phyloP scores from a whole-genome alignment of 2,888 invertebrate species.

The Drosophila austrosaltans region DNA sequence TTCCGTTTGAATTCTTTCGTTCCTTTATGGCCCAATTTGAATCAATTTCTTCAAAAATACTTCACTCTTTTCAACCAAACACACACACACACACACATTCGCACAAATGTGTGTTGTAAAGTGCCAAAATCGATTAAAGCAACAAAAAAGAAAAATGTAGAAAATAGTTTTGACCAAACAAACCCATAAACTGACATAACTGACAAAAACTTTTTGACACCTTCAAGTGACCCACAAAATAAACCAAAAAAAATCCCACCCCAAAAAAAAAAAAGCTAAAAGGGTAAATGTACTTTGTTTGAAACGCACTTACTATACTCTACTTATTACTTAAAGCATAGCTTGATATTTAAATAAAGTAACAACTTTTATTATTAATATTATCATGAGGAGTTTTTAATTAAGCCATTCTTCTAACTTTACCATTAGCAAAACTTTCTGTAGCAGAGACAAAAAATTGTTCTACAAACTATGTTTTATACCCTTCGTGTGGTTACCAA shows the following conservation, averaged over 20 bases:
- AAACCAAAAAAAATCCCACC: neutral
- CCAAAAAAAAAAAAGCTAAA: neutral
- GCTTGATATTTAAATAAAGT: no score
- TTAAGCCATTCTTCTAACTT: no score
- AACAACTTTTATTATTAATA: no score
- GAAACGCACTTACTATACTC: neutral
- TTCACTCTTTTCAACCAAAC: neutral
- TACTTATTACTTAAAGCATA: neutral
- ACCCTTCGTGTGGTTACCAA: neutral
- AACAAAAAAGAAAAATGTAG: neutral
- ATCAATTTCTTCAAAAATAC: slow-evolving; percentile 4
- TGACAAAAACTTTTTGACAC: slow-evolving; percentile 59
- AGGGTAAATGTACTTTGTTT: neutral
- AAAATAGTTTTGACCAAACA: slow-evolving; percentile 28
- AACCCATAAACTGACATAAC: slow-evolving; percentile 54
- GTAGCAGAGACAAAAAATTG: no score
- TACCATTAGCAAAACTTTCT: no score
- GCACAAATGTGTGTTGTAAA: slow-evolving; percentile 32
- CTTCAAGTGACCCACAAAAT: slow-evolving; percentile 21
- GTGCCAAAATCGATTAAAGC: slow-evolving; percentile 55
- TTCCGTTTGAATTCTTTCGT: slow-evolving; percentile 3
- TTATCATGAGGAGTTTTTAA: no score
- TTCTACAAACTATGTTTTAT: no score
- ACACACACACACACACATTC: neutral
- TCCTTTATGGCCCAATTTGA: slow-evolving; percentile 2